Conservation (phyloP, 2,888 invertebrate species). For the Nemotelus nigrinus region DNA sequence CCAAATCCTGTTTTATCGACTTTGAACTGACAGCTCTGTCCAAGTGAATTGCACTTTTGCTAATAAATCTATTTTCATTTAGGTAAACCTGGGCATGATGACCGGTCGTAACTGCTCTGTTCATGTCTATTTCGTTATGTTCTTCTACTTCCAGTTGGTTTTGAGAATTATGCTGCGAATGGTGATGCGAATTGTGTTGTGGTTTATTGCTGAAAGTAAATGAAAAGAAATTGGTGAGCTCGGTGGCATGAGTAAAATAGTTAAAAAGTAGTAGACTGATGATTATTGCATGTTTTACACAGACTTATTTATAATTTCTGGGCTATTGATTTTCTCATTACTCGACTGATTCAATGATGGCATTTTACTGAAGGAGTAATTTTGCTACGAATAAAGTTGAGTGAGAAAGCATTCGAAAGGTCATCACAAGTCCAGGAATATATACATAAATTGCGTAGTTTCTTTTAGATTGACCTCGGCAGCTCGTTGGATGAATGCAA, state of each 20-base stretch:
- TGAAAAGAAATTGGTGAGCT: not conserved
- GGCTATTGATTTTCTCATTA: too few relatives aligned
- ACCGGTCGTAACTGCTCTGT: not conserved
- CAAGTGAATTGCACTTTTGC: conserved; percentile 10
- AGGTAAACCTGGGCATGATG: not conserved
- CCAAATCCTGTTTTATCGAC: not conserved
- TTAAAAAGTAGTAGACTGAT: too few relatives aligned
- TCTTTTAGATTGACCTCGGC: too few relatives aligned
- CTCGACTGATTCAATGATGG: too few relatives aligned
- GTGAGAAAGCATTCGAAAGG: too few relatives aligned
- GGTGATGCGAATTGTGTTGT: conserved; percentile 45
- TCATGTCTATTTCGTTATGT: not conserved
- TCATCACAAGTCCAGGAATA: too few relatives aligned
- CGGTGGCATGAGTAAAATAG: not conserved
- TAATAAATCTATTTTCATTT: conserved; percentile 15
- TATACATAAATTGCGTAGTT: too few relatives aligned
- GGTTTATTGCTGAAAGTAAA: conserved; percentile 49
- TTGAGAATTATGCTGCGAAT: conserved; percentile 16
- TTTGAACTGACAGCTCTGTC: conserved; percentile 3
- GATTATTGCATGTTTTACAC: too few relatives aligned
- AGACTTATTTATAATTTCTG: too few relatives aligned
- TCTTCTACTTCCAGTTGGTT: not conserved
- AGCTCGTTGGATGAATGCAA: too few relatives aligned
- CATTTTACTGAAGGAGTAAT: too few relatives aligned
- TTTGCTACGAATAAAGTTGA: too few relatives aligned